Conservation (phyloP, 2,888 invertebrate species). For the Schrankia costaestrigalis region DNA sequence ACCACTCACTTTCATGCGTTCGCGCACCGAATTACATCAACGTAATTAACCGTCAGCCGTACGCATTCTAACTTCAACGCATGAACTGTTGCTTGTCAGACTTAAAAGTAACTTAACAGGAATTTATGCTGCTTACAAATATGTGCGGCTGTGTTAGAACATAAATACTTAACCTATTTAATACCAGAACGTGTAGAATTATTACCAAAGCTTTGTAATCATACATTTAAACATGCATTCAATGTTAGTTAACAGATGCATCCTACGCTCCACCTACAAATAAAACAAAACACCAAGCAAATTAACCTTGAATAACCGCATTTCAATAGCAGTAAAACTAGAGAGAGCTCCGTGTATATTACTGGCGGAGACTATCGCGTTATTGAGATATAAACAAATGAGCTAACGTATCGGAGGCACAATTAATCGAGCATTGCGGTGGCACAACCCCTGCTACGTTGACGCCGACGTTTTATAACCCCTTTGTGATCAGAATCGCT, state of each 20-base stretch:
- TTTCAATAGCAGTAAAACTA: slow-evolving; percentile 20
- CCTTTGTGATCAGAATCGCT: slow-evolving; percentile 70
- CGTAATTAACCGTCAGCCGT: slow-evolving; percentile 48
- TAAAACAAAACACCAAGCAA: too few relatives aligned
- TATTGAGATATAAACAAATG: slow-evolving; percentile 39
- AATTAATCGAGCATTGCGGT: slow-evolving; percentile 53
- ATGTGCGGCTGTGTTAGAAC: too few relatives aligned
- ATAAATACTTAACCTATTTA: too few relatives aligned
- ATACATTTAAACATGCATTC: slow-evolving; percentile 10
- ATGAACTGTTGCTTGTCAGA: slow-evolving; percentile 24
- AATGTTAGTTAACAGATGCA: slow-evolving; percentile 7
- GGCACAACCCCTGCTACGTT: slow-evolving; percentile 44
- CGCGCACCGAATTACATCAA: slow-evolving; percentile 57
- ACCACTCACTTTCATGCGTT: slow-evolving; percentile 68
- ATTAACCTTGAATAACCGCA: slow-evolving; percentile 17
- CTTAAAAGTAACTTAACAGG: too few relatives aligned
- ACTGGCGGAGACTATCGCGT: slow-evolving; percentile 26
- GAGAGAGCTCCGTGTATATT: slow-evolving; percentile 16
- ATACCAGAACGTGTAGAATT: too few relatives aligned
- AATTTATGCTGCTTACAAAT: too few relatives aligned
- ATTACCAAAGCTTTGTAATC: too few relatives aligned
- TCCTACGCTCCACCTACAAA: slow-evolving; percentile 1
- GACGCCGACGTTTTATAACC: slow-evolving; percentile 65
- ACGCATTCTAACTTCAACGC: slow-evolving; percentile 28
- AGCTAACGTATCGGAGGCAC: slow-evolving; percentile 40